phyloP scores from a whole-genome alignment of 1,140 invertebrate genomes.

The Melitaea cinxia region DNA sequence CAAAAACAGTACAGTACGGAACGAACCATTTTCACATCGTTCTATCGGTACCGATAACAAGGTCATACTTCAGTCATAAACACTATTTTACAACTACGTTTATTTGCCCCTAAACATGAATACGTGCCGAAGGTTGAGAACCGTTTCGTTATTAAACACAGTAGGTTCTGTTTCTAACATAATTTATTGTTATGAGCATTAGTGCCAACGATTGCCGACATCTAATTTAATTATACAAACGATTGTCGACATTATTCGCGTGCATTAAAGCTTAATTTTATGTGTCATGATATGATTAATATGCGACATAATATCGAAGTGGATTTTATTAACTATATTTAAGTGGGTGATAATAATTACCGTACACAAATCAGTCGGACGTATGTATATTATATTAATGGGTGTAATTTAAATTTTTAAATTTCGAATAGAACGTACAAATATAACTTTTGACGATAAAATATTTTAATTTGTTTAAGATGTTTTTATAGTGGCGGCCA shows the following conservation, averaged over 20 bases:
- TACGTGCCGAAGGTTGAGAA: constrained; percentile 30
- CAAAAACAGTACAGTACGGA: constrained; percentile 5
- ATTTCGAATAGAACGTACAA: no score
- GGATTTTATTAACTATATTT: constrained; percentile 36
- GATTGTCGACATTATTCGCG: constrained; percentile 2
- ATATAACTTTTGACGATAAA: background rate
- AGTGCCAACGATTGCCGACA: constrained; percentile 24
- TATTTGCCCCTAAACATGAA: constrained; percentile 35
- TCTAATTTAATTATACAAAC: constrained; percentile 4
- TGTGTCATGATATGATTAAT: constrained; percentile 3
- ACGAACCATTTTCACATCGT: constrained; percentile 12
- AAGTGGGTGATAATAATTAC: constrained; percentile 35
- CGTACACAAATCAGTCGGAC: constrained; percentile 6
- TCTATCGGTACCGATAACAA: constrained; percentile 30
- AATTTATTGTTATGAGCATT: constrained; percentile 33
- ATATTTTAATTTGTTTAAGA: background rate
- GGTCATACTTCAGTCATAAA: constrained; percentile 28
- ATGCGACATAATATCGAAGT: constrained; percentile 18
- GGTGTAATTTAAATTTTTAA: background rate
- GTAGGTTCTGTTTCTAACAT: constrained; percentile 34
- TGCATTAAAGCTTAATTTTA: constrained; percentile 13
- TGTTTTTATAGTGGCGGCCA: no score
- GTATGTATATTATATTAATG: constrained; percentile 7
- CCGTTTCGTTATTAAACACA: constrained; percentile 32
- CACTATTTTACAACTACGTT: constrained; percentile 27